Base-by-base conservation (phyloP, 2,888 invertebrate genomes). In the Epistrophe grossulariae region DNA sequence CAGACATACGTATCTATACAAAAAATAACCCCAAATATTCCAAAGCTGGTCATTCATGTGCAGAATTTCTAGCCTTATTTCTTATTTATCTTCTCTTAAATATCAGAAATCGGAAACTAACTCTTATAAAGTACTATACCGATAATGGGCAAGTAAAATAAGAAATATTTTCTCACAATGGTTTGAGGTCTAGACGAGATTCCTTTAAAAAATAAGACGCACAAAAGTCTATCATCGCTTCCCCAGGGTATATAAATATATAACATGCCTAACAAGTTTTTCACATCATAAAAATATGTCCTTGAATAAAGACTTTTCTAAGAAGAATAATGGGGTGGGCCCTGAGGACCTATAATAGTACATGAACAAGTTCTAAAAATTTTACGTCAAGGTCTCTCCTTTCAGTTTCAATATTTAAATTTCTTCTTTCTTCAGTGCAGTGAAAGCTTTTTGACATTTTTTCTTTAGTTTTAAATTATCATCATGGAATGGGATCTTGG, bases 391-490 rank as follows among this genome's bases (percentile, higher is more conserved):
- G 68, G 70, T 24, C 60, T 50, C 59, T 64, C 70, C 76, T 77
- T 81, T 77, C 76, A 55, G 55, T 81, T 76, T 81, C 71, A 17
- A 50, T 71, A 59, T 77, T 77, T 28, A 57, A 72, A 72, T 72
- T 48, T 48, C 19, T 50, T 19, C 45, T 48, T 64, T 64, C 71
- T 48, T 28, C 4, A 1, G 43, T 4, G 0, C 10, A 6, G 43
- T 17, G 19, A 15, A n/a, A 17, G 13, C 38, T 31, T 62, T 71
- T 72, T 55, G 52, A 68, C 38, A 60, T 64, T 17, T 64, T 71
- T n/a, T 15, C 35, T 19, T 40, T 60, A 19, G 40, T 31, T 28
- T 43, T 19, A 19, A 19, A 4, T 19, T 11, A 2, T n/a, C 5
- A 2, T n/a, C 17, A 8, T 15, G 48, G 4, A 10, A 17, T 19